Evolutionary conservation across 1,140 invertebrate genomes (phyloP).

Genomic region (Leptopilina boulardi): DNA sequence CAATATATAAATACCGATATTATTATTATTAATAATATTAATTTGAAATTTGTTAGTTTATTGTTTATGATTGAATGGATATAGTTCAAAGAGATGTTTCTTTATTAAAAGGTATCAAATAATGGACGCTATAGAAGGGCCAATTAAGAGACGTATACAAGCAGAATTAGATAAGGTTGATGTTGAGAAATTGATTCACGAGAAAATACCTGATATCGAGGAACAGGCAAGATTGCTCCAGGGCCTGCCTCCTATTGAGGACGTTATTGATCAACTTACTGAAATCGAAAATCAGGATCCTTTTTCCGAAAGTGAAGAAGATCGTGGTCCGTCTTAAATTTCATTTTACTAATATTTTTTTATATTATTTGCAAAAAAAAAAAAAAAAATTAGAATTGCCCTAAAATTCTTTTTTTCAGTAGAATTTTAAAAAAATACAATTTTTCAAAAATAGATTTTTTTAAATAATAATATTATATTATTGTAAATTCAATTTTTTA

Average conservation of each 20-base stretch:
- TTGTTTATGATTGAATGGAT: not conserved
- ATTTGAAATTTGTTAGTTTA: not conserved
- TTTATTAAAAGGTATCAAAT: constrained; percentile 81
- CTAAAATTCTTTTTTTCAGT: too few relatives aligned
- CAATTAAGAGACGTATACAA: constrained; percentile 82
- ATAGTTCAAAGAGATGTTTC: not conserved
- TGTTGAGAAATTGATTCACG: constrained; percentile 83
- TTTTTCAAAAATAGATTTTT: too few relatives aligned
- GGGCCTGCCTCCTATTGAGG: constrained; percentile 58
- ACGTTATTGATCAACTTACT: constrained; percentile 54
- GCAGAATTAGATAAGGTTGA: constrained; percentile 83
- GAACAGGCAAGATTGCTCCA: constrained; percentile 73
- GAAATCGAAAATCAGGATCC: constrained; percentile 62
- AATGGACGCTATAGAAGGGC: constrained; percentile 87
- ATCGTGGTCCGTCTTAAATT: constrained; percentile 69
- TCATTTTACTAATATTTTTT: not conserved
- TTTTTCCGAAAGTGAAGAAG: constrained; percentile 72
- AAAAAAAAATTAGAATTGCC: too few relatives aligned
- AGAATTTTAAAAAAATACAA: too few relatives aligned
- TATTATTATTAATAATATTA: too few relatives aligned
- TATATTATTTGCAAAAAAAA: too few relatives aligned
- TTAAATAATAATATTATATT: too few relatives aligned
- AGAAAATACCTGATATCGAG: constrained; percentile 81
- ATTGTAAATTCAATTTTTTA: too few relatives aligned
- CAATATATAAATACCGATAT: too few relatives aligned